Evolutionary conservation across 1,140 invertebrate genomes (phyloP).

Genomic region (Aporrectodea caliginosa): DNA sequence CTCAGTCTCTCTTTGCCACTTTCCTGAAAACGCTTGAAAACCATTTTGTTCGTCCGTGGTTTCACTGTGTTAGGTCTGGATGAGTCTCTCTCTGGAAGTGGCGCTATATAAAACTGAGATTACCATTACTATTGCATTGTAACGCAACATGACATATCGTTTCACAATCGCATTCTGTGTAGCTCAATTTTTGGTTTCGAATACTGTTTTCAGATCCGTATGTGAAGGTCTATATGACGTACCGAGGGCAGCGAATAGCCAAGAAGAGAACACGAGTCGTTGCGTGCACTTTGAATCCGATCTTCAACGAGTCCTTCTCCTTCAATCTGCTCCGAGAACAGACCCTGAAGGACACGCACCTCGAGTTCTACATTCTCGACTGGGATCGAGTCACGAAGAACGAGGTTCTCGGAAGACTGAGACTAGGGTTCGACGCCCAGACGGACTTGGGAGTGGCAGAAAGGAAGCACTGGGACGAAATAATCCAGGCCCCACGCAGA

Average conservation of each 20-base stretch:
- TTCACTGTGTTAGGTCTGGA: no score
- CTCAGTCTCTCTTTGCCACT: no score
- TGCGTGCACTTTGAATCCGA: slow-evolving; percentile 92
- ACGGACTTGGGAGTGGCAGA: slow-evolving; percentile 66
- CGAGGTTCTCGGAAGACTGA: slow-evolving; percentile 91
- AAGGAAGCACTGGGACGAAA: slow-evolving; percentile 88
- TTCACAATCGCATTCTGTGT: no score
- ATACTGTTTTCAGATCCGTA: slow-evolving; percentile 62
- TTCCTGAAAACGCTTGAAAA: no score
- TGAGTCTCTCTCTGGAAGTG: no score
- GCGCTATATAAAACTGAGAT: no score
- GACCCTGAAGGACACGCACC: not conserved
- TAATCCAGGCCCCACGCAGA: slow-evolving; percentile 87
- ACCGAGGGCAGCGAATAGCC: slow-evolving; percentile 92
- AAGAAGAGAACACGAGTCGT: slow-evolving; percentile 99
- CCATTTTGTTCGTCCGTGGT: no score
- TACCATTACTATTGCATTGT: no score
- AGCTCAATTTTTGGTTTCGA: not conserved
- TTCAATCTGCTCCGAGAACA: slow-evolving; percentile 57
- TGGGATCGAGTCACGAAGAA: slow-evolving; percentile 98
- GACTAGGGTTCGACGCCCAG: slow-evolving; percentile 72
- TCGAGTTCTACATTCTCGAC: slow-evolving; percentile 79
- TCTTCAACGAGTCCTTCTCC: slow-evolving; percentile 93
- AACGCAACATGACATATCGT: no score
- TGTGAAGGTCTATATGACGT: slow-evolving; percentile 94